These are phyloP conservation scores for Rhinogobio ventralis DNA, from an alignment of 2,797 vertebrate genomes.

Conservation along the genomic window DNA sequence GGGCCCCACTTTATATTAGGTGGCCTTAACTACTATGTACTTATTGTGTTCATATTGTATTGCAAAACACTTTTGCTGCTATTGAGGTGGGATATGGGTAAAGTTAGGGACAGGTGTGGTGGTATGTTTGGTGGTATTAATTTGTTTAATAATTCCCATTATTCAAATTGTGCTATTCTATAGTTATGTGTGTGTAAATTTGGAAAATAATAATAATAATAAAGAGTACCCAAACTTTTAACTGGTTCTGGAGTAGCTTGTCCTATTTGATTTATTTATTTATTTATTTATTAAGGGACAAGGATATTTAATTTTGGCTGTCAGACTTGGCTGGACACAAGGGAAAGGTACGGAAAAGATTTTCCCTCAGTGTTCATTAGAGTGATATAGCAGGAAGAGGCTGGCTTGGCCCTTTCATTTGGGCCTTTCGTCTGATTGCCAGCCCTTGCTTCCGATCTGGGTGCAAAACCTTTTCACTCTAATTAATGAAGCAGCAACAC, in stretches of 20 bases:
- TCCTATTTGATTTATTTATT: neutral
- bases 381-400: constrained; percentile 29
- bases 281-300: neutral
- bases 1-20: too few species aligned
- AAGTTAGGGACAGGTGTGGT: too few species aligned
- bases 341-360: constrained; percentile 10
- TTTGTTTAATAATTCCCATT: neutral
- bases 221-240: neutral
- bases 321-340: neutral
- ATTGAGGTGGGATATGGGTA: too few species aligned
- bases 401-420: constrained; percentile 57
- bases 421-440: constrained; percentile 53
- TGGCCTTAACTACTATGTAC: too few species aligned
- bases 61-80: too few species aligned
- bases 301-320: constrained; percentile 40
- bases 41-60: too few species aligned
- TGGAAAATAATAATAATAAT: neutral
- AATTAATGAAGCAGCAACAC: constrained; percentile 77
- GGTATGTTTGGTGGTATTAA: too few species aligned
- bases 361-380: constrained; percentile 53
- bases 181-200: neutral
- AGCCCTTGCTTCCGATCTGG: constrained; percentile 53
- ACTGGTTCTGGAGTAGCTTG: neutral
- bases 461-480: constrained; percentile 60
- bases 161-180: neutral